Conservation (phyloP, 2,113 vertebrate genomes). For the Alethe diademata region DNA sequence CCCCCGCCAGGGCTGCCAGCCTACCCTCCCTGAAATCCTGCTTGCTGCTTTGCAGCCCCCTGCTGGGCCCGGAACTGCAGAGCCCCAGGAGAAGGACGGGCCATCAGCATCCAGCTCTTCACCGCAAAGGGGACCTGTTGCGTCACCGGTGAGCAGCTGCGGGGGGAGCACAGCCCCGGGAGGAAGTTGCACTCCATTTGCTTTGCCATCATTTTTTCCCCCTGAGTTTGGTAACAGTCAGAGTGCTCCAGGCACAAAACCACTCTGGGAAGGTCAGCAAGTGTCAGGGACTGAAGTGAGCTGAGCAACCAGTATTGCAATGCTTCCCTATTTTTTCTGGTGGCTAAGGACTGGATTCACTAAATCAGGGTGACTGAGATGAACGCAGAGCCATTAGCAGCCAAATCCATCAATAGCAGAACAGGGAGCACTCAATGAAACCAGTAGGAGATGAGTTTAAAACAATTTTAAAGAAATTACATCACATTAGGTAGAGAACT, state of each 20-base stretch:
- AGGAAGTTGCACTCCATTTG: constrained; percentile 4
- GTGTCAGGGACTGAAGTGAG: background rate
- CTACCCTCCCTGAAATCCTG: constrained; percentile 5
- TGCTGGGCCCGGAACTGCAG: constrained; percentile 27
- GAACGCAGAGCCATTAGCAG: background rate
- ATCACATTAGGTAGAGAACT: background rate
- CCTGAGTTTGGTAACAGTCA: background rate
- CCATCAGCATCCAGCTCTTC: background rate
- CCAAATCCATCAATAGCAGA: background rate
- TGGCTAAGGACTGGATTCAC: background rate
- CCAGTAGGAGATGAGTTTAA: background rate
- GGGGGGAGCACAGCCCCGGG: background rate
- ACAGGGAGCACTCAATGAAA: background rate
- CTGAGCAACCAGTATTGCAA: background rate
- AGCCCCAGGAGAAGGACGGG: background rate
- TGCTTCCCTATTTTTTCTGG: background rate
- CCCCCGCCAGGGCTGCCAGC: constrained; percentile 53
- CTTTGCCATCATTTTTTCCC: background rate
- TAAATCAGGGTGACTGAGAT: background rate
- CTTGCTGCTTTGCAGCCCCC: constrained; percentile 61
- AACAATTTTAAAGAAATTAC: background rate
- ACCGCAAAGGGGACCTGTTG: background rate
- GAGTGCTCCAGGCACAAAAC: background rate
- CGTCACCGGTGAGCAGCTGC: background rate
- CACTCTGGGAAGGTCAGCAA: background rate